Conservation (phyloP, 1,140 invertebrate species). For the Diuraphis noxia region DNA sequence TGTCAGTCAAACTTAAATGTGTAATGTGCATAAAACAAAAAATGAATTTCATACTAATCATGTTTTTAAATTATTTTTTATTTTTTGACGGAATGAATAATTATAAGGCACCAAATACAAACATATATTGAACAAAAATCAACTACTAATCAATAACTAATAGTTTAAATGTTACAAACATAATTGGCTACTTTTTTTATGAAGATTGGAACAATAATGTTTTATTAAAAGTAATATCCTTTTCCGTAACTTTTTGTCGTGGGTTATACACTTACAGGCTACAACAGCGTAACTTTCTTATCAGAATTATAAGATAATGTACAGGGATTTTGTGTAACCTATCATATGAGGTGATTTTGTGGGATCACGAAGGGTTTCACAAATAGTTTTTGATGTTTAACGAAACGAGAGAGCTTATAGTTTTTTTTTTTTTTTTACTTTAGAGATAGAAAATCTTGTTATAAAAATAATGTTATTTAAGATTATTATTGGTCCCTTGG, state of each 20-base stretch:
- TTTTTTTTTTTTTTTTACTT: conserved; percentile 4
- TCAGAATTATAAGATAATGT: background rate
- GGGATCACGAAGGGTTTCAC: background rate
- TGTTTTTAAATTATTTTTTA: too few species aligned
- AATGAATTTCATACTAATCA: background rate
- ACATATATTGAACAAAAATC: too few species aligned
- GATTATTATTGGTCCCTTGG: conserved; percentile 35
- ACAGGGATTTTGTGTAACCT: background rate
- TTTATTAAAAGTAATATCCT: background rate
- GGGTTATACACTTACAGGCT: background rate
- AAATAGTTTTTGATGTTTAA: conserved; percentile 31
- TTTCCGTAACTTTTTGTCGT: background rate
- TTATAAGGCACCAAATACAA: too few species aligned
- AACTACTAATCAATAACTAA: too few species aligned
- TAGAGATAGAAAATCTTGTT: conserved; percentile 16
- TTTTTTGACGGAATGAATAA: too few species aligned
- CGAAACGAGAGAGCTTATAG: conserved; percentile 5
- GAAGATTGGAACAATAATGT: background rate
- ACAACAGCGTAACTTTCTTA: background rate
- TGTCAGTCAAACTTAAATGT: background rate
- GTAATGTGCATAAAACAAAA: background rate
- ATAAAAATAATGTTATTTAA: background rate
- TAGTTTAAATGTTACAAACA: background rate
- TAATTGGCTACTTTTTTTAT: background rate
- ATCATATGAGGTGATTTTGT: background rate